phyloP scores from a whole-genome alignment of 2,888 invertebrate genomes.

The Leptopilina drosophilae region DNA sequence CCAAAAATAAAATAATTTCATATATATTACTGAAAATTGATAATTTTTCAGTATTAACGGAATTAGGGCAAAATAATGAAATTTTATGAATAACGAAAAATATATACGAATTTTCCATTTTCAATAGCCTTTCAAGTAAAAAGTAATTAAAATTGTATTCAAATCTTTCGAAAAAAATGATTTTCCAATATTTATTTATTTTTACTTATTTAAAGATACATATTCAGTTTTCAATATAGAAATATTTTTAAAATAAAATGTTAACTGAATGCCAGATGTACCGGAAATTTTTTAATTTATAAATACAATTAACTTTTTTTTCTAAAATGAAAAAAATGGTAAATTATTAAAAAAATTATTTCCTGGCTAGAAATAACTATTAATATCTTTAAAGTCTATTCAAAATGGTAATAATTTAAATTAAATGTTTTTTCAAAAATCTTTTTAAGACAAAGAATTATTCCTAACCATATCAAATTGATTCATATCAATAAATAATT shows the following conservation, averaged over 20 bases:
- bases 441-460: background rate
- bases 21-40: background rate
- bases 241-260: no score
- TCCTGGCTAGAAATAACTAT: no score
- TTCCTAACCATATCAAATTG: slow-evolving; percentile 18
- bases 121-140: background rate
- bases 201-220: no score
- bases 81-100: background rate
- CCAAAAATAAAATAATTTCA: background rate
- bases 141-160: background rate
- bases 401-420: background rate
- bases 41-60: background rate
- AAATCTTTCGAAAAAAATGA: no score
- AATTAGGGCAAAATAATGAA: background rate
- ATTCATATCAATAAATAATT: slow-evolving; percentile 22
- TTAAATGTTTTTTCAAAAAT: background rate
- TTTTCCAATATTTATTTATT: no score
- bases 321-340: no score
- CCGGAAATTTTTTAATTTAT: no score
- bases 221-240: no score
- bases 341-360: no score
- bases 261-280: no score
- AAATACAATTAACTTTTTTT: no score
- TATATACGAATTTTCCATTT: background rate
- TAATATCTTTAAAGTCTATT: background rate